Base-by-base conservation (phyloP, 2,888 invertebrate genomes). In the Dysmachus trigonus region DNA sequence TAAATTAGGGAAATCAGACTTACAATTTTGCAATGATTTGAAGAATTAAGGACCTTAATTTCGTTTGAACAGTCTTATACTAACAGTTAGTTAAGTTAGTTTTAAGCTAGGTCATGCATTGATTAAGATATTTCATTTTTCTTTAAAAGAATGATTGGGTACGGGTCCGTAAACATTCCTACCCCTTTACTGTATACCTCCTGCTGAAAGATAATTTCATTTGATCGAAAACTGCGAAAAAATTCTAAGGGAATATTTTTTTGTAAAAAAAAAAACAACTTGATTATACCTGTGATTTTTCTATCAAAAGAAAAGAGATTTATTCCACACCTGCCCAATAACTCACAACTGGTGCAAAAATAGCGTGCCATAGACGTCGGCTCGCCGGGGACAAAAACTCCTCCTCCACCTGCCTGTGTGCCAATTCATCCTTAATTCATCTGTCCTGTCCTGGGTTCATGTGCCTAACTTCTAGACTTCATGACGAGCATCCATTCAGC, bases 391-490 rank as follows among this genome's bases (percentile, higher is more conserved):
- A 74, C 22, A 74, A 74, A 74, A 74, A 35, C 74, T 35, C 74
- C 35, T 15, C 33, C 74, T 74, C 18, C 74, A 74, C 74, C 74
- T 74, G 74, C 35, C 33, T 74, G 33, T 74, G 33, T 74, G 33
- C 33, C 74, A 74, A 74, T 74, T 74, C 74, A 74, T 74, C 74
- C 74, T 5, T 35, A 74, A 74, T 74, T 74, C 74, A 74, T 74
- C 74, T 74, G 74, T 74, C 62, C 62, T 62, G 62, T n/a, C n/a
- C n/a, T n/a, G n/a, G n/a, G n/a, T 62, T 62, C 62, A 62, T 62
- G 62, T 22, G 62, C 10, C 85, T 86, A 87, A 87, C 86, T 85
- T 87, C 82, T 87, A 86, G 83, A 87, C 87, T 86, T 86, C 82
- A 83, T 85, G 86, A 87, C 76, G 41, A 87, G 76, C 85, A 74